Conservation (phyloP, 1,140 invertebrate species). For the Parasteatoda tepidariorum region DNA sequence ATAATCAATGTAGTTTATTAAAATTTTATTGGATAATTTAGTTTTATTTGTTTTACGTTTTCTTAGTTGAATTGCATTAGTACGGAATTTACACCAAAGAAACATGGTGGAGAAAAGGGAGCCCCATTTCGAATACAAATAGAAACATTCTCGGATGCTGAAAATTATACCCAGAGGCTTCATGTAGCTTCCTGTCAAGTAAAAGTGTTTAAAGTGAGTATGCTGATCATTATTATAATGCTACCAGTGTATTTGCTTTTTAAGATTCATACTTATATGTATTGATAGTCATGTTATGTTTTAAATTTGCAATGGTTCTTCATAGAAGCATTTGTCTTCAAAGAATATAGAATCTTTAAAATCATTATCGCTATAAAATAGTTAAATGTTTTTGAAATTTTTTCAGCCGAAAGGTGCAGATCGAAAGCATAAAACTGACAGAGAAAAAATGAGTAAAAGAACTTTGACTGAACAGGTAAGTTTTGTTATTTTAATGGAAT, state of each 20-base stretch:
- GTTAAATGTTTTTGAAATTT: constrained; percentile 66
- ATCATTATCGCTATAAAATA: too few relatives aligned
- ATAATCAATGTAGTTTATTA: too few relatives aligned
- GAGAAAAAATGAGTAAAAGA: constrained; percentile 92
- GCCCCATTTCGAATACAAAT: constrained; percentile 96
- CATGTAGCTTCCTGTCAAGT: constrained; percentile 96
- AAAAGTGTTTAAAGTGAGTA: constrained; percentile 81
- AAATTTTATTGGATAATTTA: too few relatives aligned
- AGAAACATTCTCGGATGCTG: constrained; percentile 72
- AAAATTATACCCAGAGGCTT: constrained; percentile 72
- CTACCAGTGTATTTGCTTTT: constrained; percentile 13
- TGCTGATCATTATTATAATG: background rate
- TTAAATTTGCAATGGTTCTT: too few relatives aligned
- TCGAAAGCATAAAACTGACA: constrained; percentile 96
- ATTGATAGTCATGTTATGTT: too few relatives aligned
- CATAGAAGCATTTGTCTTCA: too few relatives aligned
- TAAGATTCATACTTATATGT: too few relatives aligned
- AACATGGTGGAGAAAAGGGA: constrained; percentile 97
- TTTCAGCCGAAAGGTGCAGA: constrained; percentile 96
- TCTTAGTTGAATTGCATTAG: constrained; percentile 92
- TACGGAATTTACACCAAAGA: constrained; percentile 97
- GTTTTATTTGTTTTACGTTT: too few relatives aligned
- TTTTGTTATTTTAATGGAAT: background rate
- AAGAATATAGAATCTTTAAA: too few relatives aligned
- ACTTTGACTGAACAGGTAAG: constrained; percentile 80